These are phyloP conservation scores for Blastomussa wellsi DNA, from an alignment of 92 coral and sea anemone genomes.

Conservation along the genomic window DNA sequence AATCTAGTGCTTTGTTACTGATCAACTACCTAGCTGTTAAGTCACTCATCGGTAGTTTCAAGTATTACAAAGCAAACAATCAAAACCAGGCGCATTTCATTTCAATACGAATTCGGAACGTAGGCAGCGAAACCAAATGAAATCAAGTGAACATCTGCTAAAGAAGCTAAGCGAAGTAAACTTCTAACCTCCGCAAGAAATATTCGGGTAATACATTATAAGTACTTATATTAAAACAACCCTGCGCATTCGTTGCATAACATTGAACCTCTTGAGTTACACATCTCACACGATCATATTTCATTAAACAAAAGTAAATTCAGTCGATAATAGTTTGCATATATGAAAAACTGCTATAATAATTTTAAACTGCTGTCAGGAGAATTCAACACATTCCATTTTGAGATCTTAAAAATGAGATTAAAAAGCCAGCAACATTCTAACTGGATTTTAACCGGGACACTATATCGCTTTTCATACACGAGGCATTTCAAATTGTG, in stretches of 20 bases:
- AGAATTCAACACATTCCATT: background rate
- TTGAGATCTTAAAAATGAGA: background rate
- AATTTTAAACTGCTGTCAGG: background rate
- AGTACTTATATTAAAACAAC: background rate
- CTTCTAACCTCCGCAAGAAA: background rate
- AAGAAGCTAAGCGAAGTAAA: background rate
- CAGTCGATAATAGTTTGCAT: background rate
- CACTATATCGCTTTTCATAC: background rate
- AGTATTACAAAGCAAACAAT: background rate
- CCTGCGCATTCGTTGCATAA: background rate
- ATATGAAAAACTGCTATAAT: background rate
- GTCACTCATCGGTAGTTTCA: background rate
- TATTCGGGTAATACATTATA: too few species aligned
- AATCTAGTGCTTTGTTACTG: background rate
- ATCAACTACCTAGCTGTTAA: background rate
- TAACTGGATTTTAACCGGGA: background rate
- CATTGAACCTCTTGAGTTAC: background rate
- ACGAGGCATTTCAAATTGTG: background rate
- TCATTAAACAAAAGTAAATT: background rate
- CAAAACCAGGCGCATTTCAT: background rate
- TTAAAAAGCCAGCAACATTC: too few species aligned
- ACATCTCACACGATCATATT: background rate
- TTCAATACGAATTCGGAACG: background rate
- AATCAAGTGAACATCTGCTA: background rate
- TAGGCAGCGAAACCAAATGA: background rate